These are phyloP conservation scores for Edolisoma coerulescens DNA, from an alignment of 2,113 vertebrate genomes.

Conservation along the genomic window DNA sequence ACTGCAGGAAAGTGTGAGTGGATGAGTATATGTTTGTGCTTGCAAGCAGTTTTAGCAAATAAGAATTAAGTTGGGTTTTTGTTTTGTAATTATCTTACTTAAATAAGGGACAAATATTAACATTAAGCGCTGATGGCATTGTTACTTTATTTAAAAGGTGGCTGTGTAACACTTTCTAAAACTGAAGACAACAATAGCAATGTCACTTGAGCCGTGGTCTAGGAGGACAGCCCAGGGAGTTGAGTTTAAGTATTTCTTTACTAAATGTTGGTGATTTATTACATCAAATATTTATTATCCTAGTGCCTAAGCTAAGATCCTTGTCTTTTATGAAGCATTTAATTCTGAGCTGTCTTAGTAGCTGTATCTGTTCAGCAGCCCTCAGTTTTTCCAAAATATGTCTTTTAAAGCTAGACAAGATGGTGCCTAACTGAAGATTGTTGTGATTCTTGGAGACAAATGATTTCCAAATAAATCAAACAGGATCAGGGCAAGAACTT, in stretches of 20 bases:
- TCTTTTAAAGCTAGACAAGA: neutral
- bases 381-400: neutral
- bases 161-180: neutral
- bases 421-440: neutral
- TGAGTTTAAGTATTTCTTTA: neutral
- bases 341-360: neutral
- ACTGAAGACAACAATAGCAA: neutral
- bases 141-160: neutral
- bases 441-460: neutral
- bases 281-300: neutral
- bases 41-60: neutral
- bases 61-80: neutral
- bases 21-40: neutral
- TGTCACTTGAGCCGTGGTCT: neutral
- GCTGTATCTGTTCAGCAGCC: neutral
- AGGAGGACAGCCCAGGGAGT: neutral
- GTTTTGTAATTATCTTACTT: neutral
- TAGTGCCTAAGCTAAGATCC: neutral
- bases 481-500: neutral
- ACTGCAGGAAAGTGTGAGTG: neutral
- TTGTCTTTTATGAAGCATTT: neutral
- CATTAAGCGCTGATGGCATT: neutral
- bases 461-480: neutral
- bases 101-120: neutral
- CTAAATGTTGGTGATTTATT: neutral